A percentile compares a stretch with the other conserved stretches of the same genome.
Conservation (phyloP, 2,797 vertebrate genomes). For the Catostomus latipinnis region DNA sequence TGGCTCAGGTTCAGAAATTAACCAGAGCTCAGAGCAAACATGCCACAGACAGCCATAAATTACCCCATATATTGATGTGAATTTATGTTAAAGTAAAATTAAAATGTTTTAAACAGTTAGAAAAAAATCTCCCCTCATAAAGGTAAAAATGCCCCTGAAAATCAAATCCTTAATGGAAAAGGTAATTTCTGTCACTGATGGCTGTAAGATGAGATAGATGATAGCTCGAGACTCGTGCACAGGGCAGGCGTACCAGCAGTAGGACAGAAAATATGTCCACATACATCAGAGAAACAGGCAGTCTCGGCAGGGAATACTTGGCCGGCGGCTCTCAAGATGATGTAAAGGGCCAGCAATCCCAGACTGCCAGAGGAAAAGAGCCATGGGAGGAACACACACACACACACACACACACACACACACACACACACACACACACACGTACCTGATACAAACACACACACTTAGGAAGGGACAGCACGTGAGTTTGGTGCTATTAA, state of each 20-base stretch:
- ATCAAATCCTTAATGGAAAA: too few relatives aligned
- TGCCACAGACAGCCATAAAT: too few relatives aligned
- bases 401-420: conserved; percentile 36
- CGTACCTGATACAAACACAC: background rate
- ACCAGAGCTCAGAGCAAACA: too few relatives aligned
- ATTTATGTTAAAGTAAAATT: too few relatives aligned
- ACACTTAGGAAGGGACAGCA: background rate
- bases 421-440: conserved; percentile 29
- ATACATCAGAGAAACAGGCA: conserved; percentile 15
- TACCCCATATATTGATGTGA: too few relatives aligned
- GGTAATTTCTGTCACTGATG: background rate
- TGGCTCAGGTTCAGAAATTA: too few relatives aligned
- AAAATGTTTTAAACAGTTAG: too few relatives aligned
- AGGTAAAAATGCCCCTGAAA: too few relatives aligned
- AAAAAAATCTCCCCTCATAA: too few relatives aligned
- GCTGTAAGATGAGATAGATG: background rate
- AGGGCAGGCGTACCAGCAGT: background rate
- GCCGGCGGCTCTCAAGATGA: conserved; percentile 29
- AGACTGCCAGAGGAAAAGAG: background rate
- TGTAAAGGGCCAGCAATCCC: conserved; percentile 51
- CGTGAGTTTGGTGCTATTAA: conserved; percentile 36
- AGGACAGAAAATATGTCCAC: background rate
- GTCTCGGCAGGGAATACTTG: conserved; percentile 8
- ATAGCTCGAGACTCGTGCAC: background rate
- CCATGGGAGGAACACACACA: background rate